A percentile compares a stretch with the other conserved stretches of the same genome.
These are phyloP conservation scores for Abrostola tripartita DNA, from an alignment of 2,888 invertebrate genomes.

Conservation along the genomic window DNA sequence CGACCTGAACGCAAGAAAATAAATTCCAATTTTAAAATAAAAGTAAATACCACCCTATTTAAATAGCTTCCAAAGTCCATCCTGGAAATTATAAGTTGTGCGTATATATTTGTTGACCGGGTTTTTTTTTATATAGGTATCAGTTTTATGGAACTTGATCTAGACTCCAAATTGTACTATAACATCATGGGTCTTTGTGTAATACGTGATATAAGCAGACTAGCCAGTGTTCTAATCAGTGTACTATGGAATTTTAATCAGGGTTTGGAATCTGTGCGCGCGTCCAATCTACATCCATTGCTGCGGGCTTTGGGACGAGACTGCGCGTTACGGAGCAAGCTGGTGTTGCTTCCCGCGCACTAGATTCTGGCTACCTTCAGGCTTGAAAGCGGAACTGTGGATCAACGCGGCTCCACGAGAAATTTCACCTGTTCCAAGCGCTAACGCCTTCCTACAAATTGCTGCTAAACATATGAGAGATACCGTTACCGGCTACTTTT, in stretches of 20 bases:
- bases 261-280: slow-evolving; percentile 68
- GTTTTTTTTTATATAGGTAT: too few species aligned
- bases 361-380: slow-evolving; percentile 72
- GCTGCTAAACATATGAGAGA: slow-evolving; percentile 74
- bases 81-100: too few species aligned
- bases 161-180: too few species aligned
- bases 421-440: slow-evolving; percentile 59
- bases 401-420: slow-evolving; percentile 68
- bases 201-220: too few species aligned
- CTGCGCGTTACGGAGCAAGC: slow-evolving; percentile 68
- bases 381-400: slow-evolving; percentile 63
- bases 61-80: too few species aligned
- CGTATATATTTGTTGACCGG: too few species aligned
- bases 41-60: too few species aligned
- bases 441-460: slow-evolving; percentile 66
- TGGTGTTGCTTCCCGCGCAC: slow-evolving; percentile 74
- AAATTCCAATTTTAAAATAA: too few species aligned
- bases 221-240: too few species aligned
- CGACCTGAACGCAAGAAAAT: too few species aligned
- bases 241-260: slow-evolving; percentile 48
- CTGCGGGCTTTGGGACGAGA: slow-evolving; percentile 72
- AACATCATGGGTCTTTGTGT: too few species aligned
- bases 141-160: too few species aligned
- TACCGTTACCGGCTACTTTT: slow-evolving; percentile 69
- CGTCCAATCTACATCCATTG: slow-evolving; percentile 71